These are phyloP conservation scores for Gasteruption jaculator DNA, from an alignment of 2,888 invertebrate genomes.

Conservation along the genomic window DNA sequence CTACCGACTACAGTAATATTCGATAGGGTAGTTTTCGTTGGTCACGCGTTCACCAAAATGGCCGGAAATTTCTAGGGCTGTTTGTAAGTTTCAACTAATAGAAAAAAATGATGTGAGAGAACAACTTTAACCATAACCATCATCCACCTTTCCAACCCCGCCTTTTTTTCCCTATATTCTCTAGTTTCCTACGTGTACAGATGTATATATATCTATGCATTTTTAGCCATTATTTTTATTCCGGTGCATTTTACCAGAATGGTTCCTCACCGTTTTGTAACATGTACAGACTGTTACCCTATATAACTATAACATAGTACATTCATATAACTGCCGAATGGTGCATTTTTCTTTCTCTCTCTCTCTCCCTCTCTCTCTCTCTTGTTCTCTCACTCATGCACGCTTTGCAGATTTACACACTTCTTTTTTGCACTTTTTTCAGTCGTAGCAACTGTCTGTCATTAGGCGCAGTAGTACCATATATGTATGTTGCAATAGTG, in stretches of 20 bases:
- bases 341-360: slow-evolving; percentile 20
- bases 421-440: slow-evolving; percentile 37
- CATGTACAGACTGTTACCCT: slow-evolving; percentile 26
- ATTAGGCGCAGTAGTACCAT: slow-evolving; percentile 47
- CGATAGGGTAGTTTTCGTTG: slow-evolving; percentile 31
- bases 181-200: slow-evolving; percentile 13
- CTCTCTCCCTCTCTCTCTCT: slow-evolving; percentile 16
- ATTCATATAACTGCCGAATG: no score
- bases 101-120: slow-evolving; percentile 43
- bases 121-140: no score
- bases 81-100: slow-evolving; percentile 44
- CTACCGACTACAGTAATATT: no score
- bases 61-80: slow-evolving; percentile 41
- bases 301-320: no score
- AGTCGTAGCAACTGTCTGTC: slow-evolving; percentile 47
- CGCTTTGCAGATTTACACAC: slow-evolving; percentile 41
- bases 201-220: slow-evolving; percentile 28
- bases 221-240: slow-evolving; percentile 46
- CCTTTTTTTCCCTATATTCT: no score
- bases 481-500: no score
- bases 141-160: no score
- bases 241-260: slow-evolving; percentile 42
- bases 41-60: no score
- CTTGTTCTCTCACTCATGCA: slow-evolving; percentile 2
- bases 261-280: slow-evolving; percentile 25